These are phyloP conservation scores for Lepilemur ruficaudatus DNA, from an alignment of 2,797 vertebrate species.

Conservation along the genomic window DNA sequence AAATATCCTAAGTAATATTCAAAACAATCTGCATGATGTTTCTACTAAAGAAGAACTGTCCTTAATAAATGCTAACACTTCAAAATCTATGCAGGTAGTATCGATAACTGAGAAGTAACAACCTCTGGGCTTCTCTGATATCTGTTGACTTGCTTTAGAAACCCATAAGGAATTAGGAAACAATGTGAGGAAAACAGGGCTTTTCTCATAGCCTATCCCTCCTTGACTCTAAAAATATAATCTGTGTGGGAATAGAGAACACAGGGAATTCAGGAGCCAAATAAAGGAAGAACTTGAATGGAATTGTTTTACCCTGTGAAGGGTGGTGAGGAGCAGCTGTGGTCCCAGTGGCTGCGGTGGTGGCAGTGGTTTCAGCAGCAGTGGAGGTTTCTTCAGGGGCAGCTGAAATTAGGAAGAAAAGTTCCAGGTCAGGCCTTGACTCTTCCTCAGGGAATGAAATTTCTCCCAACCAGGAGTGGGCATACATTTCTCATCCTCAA, in stretches of 20 bases:
- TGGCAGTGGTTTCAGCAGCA: background rate
- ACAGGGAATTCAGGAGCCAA: background rate
- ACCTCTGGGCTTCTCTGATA: background rate
- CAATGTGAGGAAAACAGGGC: background rate
- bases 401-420: background rate
- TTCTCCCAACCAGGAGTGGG: background rate
- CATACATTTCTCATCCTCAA: background rate
- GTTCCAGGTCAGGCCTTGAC: background rate
- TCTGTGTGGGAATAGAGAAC: background rate
- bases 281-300: background rate
- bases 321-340: too few species aligned
- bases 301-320: background rate
- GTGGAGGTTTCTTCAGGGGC: rapidly evolving
- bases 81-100: background rate
- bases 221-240: background rate
- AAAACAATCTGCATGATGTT: background rate
- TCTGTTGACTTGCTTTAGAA: background rate
- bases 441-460: background rate
- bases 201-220: background rate
- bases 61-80: background rate
- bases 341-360: too few species aligned
- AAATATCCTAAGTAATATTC: background rate
- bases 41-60: background rate
- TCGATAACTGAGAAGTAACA: background rate
- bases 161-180: background rate